Percentiles rank a stretch among this genome's conserved stretches.
Conservation (phyloP, 2,888 invertebrate genomes). For the Drosophila greeni region DNA sequence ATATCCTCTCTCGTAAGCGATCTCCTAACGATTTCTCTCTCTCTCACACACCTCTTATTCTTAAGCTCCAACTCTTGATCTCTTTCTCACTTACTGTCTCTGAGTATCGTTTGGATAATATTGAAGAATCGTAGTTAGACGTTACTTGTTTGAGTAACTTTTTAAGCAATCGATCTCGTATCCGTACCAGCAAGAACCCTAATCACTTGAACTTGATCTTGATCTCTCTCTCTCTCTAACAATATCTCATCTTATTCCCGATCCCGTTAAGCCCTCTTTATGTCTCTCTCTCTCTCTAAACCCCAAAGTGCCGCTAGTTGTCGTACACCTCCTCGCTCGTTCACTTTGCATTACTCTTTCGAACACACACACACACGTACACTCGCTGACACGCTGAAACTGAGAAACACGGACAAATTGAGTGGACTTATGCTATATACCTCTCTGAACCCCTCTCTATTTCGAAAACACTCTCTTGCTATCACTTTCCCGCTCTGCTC, state of each 20-base stretch:
- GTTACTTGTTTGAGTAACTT: conserved; percentile 47
- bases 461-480: conserved; percentile 18
- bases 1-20: conserved; percentile 8
- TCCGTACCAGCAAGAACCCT: conserved; percentile 38
- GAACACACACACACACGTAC: conserved; percentile 18
- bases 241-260: conserved; percentile 11
- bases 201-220: conserved; percentile 39
- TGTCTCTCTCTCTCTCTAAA: conserved; percentile 22
- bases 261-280: conserved; percentile 17
- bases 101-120: conserved; percentile 43
- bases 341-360: conserved; percentile 57
- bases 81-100: conserved; percentile 36
- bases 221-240: conserved; percentile 12
- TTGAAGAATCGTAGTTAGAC: conserved; percentile 62
- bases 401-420: conserved; percentile 25
- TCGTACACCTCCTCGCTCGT: conserved; percentile 61
- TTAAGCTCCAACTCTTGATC: conserved; percentile 39
- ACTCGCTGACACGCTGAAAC: conserved; percentile 14
- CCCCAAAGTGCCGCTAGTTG: conserved; percentile 47
- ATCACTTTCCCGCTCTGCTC: conserved; percentile 8
- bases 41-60: conserved; percentile 23
- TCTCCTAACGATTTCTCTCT: conserved; percentile 26
- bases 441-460: conserved; percentile 1
- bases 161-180: conserved; percentile 43
- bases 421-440: conserved; percentile 41